Percentiles rank a stretch among this genome's conserved stretches.
phyloP scores from a whole-genome alignment of 2,113 vertebrate genomes.

The Bubo blakistoni region DNA sequence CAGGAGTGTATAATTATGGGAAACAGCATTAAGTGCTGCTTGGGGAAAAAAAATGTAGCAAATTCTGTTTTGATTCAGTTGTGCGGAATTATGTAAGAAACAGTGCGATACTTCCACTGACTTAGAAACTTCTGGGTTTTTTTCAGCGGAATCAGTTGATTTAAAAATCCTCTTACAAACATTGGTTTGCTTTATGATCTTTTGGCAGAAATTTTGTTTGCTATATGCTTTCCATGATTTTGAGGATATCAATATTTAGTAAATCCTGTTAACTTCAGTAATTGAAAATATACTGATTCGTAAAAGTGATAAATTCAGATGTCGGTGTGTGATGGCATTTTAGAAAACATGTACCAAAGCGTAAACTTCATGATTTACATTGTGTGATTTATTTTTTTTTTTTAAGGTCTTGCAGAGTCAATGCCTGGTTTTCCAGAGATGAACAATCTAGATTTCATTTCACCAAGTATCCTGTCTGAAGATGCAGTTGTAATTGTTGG shows the following conservation, averaged over 20 bases:
- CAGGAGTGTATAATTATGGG: no score
- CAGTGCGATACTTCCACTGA: not conserved
- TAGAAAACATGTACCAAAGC: not conserved
- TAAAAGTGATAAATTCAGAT: not conserved
- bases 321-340: not conserved
- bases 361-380: fast-evolving
- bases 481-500: conserved; percentile 78
- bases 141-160: not conserved
- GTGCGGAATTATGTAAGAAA: not conserved
- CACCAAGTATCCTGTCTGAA: conserved; percentile 72
- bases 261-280: not conserved
- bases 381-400: not conserved
- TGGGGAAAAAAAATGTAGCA: not conserved
- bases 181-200: not conserved
- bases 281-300: not conserved
- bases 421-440: conserved; percentile 36
- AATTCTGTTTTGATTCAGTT: not conserved
- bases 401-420: conserved; percentile 66
- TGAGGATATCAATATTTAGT: fast-evolving
- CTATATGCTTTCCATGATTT: not conserved
- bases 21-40: not conserved
- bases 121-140: not conserved
- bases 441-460: conserved; percentile 54
- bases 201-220: not conserved
- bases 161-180: not conserved